Evolutionary conservation across 1,140 invertebrate genomes (phyloP).

Genomic region (Phortica variegata): DNA sequence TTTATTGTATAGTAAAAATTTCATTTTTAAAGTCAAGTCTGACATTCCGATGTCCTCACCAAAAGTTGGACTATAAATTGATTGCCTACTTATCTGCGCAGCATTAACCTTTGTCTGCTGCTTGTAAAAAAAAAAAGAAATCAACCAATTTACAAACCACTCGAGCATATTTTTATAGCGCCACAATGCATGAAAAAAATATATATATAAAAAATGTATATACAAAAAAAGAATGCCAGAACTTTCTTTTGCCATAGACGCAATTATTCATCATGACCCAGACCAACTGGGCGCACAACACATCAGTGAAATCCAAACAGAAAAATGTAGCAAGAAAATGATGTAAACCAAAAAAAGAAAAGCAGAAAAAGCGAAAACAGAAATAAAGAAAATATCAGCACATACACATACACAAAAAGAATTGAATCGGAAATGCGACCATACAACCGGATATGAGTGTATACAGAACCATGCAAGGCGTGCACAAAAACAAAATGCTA

Average conservation of each 20-base stretch:
- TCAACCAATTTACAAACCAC: constrained; percentile 49
- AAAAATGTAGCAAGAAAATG: too few relatives aligned
- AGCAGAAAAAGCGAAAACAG: background rate
- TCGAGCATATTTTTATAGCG: constrained; percentile 44
- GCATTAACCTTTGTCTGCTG: too few relatives aligned
- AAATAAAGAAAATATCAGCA: background rate
- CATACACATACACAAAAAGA: constrained; percentile 15
- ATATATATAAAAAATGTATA: too few relatives aligned
- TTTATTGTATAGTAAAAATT: too few relatives aligned
- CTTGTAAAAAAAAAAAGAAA: too few relatives aligned
- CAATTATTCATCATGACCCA: constrained; percentile 1
- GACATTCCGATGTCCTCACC: too few relatives aligned
- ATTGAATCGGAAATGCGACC: constrained; percentile 43
- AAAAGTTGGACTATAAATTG: too few relatives aligned
- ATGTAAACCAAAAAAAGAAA: constrained; percentile 7
- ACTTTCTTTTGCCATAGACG: background rate
- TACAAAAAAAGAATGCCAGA: too few relatives aligned
- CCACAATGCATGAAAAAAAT: too few relatives aligned
- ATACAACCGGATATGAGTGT: constrained; percentile 41
- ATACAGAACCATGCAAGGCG: background rate
- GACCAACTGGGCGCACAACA: background rate
- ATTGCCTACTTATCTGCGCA: too few relatives aligned
- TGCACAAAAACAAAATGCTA: constrained; percentile 18
- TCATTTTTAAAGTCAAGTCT: too few relatives aligned
- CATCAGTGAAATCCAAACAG: background rate